A percentile compares a stretch with the other conserved stretches of the same genome.
Evolutionary conservation across 2,113 vertebrate genomes (phyloP).

Genomic region (Silurus asotus): DNA sequence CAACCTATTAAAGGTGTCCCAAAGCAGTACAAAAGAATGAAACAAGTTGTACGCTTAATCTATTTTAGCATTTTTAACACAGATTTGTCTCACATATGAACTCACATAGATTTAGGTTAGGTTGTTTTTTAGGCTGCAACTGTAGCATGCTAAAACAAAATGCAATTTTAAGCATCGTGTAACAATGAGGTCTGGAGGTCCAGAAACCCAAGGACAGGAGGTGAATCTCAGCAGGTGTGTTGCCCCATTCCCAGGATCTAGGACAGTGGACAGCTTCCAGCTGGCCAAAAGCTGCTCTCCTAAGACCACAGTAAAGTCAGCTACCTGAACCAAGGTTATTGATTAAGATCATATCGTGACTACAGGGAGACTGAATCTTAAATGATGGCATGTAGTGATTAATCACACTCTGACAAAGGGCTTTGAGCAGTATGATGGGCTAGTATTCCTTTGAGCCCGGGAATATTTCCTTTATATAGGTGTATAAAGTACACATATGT

Average conservation of each 20-base stretch:
- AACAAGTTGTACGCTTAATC: no score
- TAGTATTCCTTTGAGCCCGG: slow-evolving; percentile 36
- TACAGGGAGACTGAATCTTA: slow-evolving; percentile 69
- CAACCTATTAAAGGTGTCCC: background rate
- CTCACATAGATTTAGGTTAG: background rate
- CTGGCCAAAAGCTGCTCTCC: slow-evolving; percentile 56
- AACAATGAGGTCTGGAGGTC: slow-evolving; percentile 36
- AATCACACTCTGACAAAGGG: slow-evolving; percentile 59
- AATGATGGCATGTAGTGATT: slow-evolving; percentile 63
- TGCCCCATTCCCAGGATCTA: slow-evolving; percentile 64
- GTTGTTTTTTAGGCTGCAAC: background rate
- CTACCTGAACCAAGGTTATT: slow-evolving; percentile 69
- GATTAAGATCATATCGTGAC: slow-evolving; percentile 58
- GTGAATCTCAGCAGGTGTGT: slow-evolving; percentile 65
- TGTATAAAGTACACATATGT: background rate
- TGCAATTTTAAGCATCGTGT: background rate
- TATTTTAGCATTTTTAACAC: background rate
- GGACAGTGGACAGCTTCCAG: slow-evolving; percentile 70
- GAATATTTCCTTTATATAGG: slow-evolving; percentile 27
- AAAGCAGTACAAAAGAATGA: background rate
- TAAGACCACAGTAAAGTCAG: slow-evolving; percentile 40
- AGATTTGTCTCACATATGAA: background rate
- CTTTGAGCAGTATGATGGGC: background rate
- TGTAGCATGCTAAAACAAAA: background rate
- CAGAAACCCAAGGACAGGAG: slow-evolving; percentile 65